Evolutionary conservation across 2,113 vertebrate species (phyloP), one percentile per base, ranked within the genome.

Genomic region (Lamprotornis superbus): DNA sequence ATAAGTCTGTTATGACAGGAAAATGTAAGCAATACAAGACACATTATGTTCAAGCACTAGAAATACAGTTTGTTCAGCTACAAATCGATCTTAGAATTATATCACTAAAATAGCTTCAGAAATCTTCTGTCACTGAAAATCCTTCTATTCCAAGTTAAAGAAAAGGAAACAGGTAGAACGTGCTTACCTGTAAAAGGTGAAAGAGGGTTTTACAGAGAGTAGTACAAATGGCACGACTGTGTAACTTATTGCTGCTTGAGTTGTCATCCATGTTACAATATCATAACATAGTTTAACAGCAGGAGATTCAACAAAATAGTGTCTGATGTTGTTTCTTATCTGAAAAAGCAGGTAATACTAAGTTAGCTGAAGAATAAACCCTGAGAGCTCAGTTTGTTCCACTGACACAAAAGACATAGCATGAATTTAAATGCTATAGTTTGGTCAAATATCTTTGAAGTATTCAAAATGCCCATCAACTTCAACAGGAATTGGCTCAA

Each of bases 221-320:
- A 99, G 97, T 53, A 99, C 99, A 83, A 99, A 99, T 5, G 99
- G 99, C 68, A 99, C 99, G 1, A 99, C 99, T 18, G 99, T 99
- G 96, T 99, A 99, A 96, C 99, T 99, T 80, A 99, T 98, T 95
- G 99, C 99, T 40, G 99, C 85, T 97, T 99, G 99, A 63, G 99
- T 99, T 75, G 97, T 96, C 17, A 97, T 97, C 99, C 99, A 99
- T 3, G 99, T 99, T 89, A 99, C 74, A 60, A 99, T 88, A 78
- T 99, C 99, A 27, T 99, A 99, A 89, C 99, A 94, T 33, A 98
- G 75, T 91, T 99, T 99, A 91, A 98, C 98, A 17, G 94, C 94
- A 59, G 98, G 97, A 39, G 98, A 98, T 44, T 95, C 93, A 80
- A 98, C 56, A 96, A 99, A 99, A 97, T 99, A 96, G 42, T 98